A percentile compares a stretch with the other conserved stretches of the same genome.
These are phyloP conservation scores for Dendronephthya gigantea DNA, from an alignment of 64 coral and sea anemone species.

Conservation along the genomic window DNA sequence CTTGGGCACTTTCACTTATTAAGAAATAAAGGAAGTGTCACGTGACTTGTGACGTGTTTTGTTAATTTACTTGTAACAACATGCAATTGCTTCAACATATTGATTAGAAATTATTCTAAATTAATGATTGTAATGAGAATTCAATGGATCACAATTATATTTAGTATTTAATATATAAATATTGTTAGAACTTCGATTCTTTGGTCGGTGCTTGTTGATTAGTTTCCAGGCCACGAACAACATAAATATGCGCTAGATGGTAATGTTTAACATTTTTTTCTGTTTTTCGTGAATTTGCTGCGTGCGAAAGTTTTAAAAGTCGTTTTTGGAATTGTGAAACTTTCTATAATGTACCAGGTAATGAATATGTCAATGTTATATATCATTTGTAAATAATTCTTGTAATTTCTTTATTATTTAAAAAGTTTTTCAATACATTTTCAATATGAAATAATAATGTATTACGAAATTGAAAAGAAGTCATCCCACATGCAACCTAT, in stretches of 20 bases:
- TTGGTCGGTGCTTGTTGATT: not conserved
- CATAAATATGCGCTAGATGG: not conserved
- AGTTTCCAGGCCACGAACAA: not conserved
- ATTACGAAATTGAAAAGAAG: not conserved
- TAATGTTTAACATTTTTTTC: not conserved
- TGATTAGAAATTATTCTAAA: not conserved
- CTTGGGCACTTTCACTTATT: not conserved
- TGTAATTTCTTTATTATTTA: not conserved
- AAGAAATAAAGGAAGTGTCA: not conserved
- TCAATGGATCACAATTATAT: not conserved
- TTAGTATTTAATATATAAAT: slow-evolving; percentile 24
- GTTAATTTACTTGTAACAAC: not conserved
- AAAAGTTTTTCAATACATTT: not conserved
- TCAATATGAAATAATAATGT: not conserved
- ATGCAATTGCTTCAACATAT: slow-evolving; percentile 18
- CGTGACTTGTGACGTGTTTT: slow-evolving; percentile 18
- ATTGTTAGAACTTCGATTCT: not conserved
- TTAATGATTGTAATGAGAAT: not conserved
- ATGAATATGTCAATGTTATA: not conserved
- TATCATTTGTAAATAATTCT: not conserved
- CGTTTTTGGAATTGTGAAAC: not conserved
- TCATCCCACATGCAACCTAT: not conserved
- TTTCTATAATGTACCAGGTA: not conserved
- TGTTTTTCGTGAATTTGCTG: not conserved
- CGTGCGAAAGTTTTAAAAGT: not conserved